Evolutionary conservation across 2,888 invertebrate species (phyloP), one percentile per base, ranked within the genome.

Genomic region (Elegia similella): DNA sequence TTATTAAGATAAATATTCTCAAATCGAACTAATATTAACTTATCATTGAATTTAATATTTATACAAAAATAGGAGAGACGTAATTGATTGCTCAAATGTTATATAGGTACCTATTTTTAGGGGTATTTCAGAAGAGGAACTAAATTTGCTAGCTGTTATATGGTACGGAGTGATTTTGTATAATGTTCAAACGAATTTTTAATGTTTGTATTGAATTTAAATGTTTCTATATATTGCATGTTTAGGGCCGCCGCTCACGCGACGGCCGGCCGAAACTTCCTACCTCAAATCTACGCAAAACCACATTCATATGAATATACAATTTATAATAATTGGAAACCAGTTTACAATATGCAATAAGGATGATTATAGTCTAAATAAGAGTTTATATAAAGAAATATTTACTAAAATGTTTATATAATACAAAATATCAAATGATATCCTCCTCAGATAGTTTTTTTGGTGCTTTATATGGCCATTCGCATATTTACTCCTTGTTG

Each of bases 51-150:
- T 84, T 86, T 83, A 85, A 87, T 89, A 88, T 87, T 87, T 88
- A 88, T 87, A 88, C 85, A 87, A 82, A 80, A 86, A 84, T 87
- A 82, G 86, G 83, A 84, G 87, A 86, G 86, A 86, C 84, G 89
- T 85, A 89, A 89, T 87, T 80, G 87, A 88, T 91, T 91, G 90
- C 90, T 91, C 90, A 91, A 91, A 91, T 86, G 88, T 90, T 89
- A 88, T 88, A 90, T 88, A 84, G 72, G 76, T 82, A 85, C 84
- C 84, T 87, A 89, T 90, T 81, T 89, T 88, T 90, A 89, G 84
- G 84, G 83, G 81, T 84, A 86, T 82, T 86, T 82, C 86, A 84
- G 82, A 87, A 82, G 83, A 78, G 84, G 80, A 84, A 88, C 82
- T 85, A 86, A 84, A 86, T 88, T 88, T 87, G 88, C 86, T 87